A percentile compares a stretch with the other conserved stretches of the same genome.
phyloP scores from a whole-genome alignment of 2,797 vertebrate genomes.

The Holocentrus rufus region DNA sequence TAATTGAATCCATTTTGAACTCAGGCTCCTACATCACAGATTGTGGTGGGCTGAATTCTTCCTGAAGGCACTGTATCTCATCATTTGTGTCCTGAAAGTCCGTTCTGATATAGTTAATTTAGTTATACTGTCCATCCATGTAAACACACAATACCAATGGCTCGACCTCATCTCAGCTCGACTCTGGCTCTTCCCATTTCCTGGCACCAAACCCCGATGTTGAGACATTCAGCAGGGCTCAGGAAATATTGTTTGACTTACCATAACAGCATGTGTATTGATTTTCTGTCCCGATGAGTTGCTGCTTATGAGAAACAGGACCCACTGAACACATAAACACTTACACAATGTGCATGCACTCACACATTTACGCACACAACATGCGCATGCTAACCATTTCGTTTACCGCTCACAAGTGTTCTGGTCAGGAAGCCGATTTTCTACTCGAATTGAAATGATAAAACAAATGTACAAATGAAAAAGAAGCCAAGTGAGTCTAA shows the following conservation, averaged over 20 bases:
- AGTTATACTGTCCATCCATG: neutral
- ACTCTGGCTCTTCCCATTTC: slow-evolving; percentile 26
- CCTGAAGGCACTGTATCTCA: neutral
- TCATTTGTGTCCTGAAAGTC: neutral
- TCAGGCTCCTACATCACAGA: neutral
- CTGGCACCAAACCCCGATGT: slow-evolving; percentile 29
- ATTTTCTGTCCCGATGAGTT: slow-evolving; percentile 62
- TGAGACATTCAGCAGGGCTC: slow-evolving; percentile 43
- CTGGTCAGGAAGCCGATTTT: neutral
- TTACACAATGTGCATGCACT: neutral
- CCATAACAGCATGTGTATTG: slow-evolving; percentile 69
- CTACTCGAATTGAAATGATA: slow-evolving; percentile 35
- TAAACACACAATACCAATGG: slow-evolving; percentile 19
- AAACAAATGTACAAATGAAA: slow-evolving; percentile 56
- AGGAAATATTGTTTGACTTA: slow-evolving; percentile 59
- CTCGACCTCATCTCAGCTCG: slow-evolving; percentile 17
- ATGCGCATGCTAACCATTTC: neutral
- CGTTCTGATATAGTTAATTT: slow-evolving; percentile 13
- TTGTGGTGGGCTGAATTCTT: neutral
- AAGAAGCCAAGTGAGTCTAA: too few relatives aligned
- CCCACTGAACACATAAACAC: slow-evolving; percentile 4
- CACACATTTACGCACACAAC: neutral
- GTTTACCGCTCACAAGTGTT: neutral
- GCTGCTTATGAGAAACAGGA: slow-evolving; percentile 58
- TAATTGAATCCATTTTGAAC: neutral